Percentiles rank a stretch among this genome's conserved stretches.
Evolutionary conservation across 2,797 vertebrate species (phyloP).

Genomic region (Brotula barbata): DNA sequence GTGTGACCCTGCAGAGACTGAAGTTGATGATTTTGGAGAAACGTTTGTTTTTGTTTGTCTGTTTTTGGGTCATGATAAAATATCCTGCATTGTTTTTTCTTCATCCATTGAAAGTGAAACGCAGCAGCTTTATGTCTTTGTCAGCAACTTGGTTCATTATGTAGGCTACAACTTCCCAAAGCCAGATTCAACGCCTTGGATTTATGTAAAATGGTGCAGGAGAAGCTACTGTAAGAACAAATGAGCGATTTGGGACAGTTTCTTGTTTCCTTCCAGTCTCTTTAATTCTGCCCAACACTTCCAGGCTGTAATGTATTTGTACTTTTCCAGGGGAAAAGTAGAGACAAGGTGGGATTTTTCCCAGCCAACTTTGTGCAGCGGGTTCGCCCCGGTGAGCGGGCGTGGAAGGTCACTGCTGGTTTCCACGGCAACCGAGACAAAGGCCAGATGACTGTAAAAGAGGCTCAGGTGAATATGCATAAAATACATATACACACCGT

Average conservation of each 20-base stretch:
- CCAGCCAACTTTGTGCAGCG: conserved; percentile 94
- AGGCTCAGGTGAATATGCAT: conserved; percentile 82
- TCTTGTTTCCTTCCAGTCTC: conserved; percentile 11
- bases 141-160: too few species aligned
- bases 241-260: neutral
- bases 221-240: conserved; percentile 16
- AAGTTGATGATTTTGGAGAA: too few species aligned
- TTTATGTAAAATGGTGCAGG: neutral
- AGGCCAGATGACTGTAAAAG: conserved; percentile 89
- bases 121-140: too few species aligned
- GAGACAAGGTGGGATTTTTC: conserved; percentile 88
- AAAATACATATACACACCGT: conserved; percentile 10
- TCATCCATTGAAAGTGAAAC: too few species aligned
- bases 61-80: too few species aligned
- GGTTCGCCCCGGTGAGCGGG: conserved; percentile 87
- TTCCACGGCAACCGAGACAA: conserved; percentile 87
- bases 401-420: conserved; percentile 86
- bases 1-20: conserved; percentile 16
- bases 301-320: conserved; percentile 25
- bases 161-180: too few species aligned
- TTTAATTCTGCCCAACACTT: conserved; percentile 33
- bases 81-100: too few species aligned
- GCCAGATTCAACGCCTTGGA: too few species aligned
- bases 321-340: conserved; percentile 85
- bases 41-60: too few species aligned